Evolutionary conservation across 2,888 invertebrate genomes (phyloP).

Genomic region (Mylabris sibirica): DNA sequence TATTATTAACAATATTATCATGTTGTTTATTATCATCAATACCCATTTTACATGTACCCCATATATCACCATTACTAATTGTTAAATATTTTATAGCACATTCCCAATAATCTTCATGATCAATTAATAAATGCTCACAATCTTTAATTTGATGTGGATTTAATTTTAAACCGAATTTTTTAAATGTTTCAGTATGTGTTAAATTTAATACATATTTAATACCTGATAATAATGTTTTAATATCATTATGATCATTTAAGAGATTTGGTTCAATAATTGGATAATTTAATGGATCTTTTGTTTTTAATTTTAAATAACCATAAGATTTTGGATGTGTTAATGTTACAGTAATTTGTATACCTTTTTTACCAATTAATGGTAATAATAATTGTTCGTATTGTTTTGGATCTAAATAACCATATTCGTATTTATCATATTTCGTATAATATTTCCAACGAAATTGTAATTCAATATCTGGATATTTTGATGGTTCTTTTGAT

Average conservation of each 20-base stretch:
- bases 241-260: conserved; percentile 66
- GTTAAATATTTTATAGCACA: conserved; percentile 64
- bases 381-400: conserved; percentile 64
- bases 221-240: conserved; percentile 59
- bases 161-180: conserved; percentile 61
- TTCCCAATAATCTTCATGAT: conserved; percentile 71
- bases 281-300: conserved; percentile 73
- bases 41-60: conserved; percentile 75
- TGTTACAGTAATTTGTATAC: conserved; percentile 58
- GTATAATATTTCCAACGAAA: conserved; percentile 36
- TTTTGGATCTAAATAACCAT: not conserved
- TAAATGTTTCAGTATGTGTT: conserved; percentile 67
- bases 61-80: conserved; percentile 41
- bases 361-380: conserved; percentile 59
- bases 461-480: conserved; percentile 54
- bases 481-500: conserved; percentile 47
- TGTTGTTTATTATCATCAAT: conserved; percentile 63
- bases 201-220: conserved; percentile 68
- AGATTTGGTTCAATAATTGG: conserved; percentile 64
- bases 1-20: conserved; percentile 69
- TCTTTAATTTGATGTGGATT: conserved; percentile 18
- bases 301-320: conserved; percentile 73
- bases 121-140: conserved; percentile 18
- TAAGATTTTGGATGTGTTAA: conserved; percentile 71
- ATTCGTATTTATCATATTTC: not conserved